A percentile compares a stretch with the other conserved stretches of the same genome.
Conservation (phyloP, 2,113 vertebrate species). For the Haemorhous mexicanus region DNA sequence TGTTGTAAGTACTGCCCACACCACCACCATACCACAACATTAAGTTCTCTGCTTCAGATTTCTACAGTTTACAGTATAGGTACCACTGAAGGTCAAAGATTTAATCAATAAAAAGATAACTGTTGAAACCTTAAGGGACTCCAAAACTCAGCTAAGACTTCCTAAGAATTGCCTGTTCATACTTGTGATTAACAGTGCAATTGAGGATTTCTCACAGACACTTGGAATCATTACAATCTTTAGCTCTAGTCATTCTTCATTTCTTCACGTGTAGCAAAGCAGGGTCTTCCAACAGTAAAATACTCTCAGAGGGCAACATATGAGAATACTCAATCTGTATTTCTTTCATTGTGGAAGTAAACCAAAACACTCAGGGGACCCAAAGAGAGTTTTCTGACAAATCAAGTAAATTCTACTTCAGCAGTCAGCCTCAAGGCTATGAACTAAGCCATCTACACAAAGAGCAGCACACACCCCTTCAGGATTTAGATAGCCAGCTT, state of each 20-base stretch:
- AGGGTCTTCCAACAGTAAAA: neutral
- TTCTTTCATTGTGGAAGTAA: neutral
- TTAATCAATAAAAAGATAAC: neutral
- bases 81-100: neutral
- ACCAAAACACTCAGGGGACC: neutral
- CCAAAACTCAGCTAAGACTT: neutral
- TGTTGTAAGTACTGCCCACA: neutral
- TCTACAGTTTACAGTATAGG: neutral
- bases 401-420: neutral
- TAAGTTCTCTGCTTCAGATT: neutral
- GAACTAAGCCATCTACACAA: neutral
- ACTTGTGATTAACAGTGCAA: neutral
- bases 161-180: neutral
- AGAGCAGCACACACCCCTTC: neutral
- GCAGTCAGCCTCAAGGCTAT: neutral
- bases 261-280: neutral
- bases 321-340: neutral
- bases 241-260: neutral
- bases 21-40: rapidly evolving
- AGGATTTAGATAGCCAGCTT: neutral
- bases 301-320: neutral
- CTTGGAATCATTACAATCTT: neutral
- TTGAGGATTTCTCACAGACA: neutral
- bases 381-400: neutral
- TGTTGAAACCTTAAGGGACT: neutral